phyloP scores from a whole-genome alignment of 2,113 vertebrate species.

The Eonycteris spelaea region DNA sequence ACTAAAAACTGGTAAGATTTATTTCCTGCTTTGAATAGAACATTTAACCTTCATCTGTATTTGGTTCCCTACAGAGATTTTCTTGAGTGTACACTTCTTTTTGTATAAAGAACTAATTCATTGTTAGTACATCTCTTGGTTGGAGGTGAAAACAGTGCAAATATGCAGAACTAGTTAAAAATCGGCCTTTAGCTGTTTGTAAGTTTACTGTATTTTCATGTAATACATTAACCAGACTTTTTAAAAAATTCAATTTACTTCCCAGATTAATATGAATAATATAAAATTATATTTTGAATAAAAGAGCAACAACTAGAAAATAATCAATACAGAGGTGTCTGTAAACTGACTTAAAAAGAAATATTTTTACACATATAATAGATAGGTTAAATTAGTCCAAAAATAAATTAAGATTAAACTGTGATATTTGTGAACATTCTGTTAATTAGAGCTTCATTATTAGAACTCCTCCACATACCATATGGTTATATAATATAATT shows the following conservation, averaged over 20 bases:
- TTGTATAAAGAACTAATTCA: background rate
- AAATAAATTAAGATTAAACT: background rate
- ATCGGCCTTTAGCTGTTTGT: background rate
- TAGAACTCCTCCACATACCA: background rate
- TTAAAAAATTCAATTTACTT: background rate
- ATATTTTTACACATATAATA: background rate
- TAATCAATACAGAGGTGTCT: background rate
- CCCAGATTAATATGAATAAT: background rate
- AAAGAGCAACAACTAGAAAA: background rate
- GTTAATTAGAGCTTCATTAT: background rate
- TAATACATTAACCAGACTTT: background rate
- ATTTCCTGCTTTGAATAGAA: background rate
- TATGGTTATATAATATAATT: background rate
- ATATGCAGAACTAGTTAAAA: background rate
- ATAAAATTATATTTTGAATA: background rate
- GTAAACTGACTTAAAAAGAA: background rate
- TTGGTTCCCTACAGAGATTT: background rate
- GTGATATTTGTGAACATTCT: background rate
- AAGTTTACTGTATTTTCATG: no score
- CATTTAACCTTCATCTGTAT: background rate
- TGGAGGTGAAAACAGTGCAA: background rate
- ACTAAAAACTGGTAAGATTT: background rate
- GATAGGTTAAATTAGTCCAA: background rate
- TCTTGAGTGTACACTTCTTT: background rate
- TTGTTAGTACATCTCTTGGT: background rate